Percentiles rank a stretch among this genome's conserved stretches.
Evolutionary conservation across 2,797 vertebrate genomes (phyloP).

Genomic region (Sylvilagus floridanus): DNA sequence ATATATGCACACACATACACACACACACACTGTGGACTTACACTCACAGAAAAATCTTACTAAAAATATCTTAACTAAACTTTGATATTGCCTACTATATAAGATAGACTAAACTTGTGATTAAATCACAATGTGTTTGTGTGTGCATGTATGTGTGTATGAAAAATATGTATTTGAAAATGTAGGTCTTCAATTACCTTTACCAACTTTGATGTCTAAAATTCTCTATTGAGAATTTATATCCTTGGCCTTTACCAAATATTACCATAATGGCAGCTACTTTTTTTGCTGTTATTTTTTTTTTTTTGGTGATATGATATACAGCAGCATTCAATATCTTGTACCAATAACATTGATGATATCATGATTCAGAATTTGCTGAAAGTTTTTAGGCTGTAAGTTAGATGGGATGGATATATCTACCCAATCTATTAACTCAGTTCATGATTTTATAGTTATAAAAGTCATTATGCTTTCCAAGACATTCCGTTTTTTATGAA

Average conservation of each 20-base stretch:
- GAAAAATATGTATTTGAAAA: neutral
- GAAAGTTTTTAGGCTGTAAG: conserved; percentile 46
- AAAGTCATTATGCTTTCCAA: neutral
- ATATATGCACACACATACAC: neutral
- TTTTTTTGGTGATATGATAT: neutral
- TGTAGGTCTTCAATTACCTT: conserved; percentile 13
- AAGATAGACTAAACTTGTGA: neutral
- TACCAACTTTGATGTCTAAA: neutral
- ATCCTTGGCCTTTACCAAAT: conserved; percentile 27
- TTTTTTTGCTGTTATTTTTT: neutral
- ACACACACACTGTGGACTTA: neutral
- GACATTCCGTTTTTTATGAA: neutral
- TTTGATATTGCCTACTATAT: neutral
- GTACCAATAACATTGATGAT: conserved; percentile 20
- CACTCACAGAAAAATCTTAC: neutral
- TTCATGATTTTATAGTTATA: neutral
- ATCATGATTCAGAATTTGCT: neutral
- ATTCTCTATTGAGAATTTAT: conserved; percentile 56
- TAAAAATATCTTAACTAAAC: neutral
- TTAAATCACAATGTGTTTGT: neutral
- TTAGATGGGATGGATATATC: conserved; percentile 21
- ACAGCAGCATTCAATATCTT: conserved; percentile 21
- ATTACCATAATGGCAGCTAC: neutral
- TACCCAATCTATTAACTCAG: conserved; percentile 17
- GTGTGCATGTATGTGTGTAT: no score